phyloP scores from a whole-genome alignment of 2,113 vertebrate genomes.

The Tachycineta bicolor region DNA sequence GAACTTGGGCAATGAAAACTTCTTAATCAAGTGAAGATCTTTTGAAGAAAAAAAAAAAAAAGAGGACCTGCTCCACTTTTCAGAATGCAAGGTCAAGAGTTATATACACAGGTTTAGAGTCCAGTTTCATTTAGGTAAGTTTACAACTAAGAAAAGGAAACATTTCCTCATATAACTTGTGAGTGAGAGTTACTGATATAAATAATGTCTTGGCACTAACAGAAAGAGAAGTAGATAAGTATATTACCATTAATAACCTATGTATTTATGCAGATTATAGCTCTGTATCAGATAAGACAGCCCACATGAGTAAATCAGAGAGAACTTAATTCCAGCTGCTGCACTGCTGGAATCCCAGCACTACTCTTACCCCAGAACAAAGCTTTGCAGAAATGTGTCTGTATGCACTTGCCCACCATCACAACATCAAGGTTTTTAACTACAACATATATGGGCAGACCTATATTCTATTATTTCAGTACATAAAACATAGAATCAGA shows the following conservation, averaged over 20 bases:
- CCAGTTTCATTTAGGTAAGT: constrained; percentile 13
- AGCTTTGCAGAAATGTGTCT: not conserved
- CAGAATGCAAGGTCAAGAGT: constrained; percentile 49
- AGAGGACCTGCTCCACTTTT: not conserved
- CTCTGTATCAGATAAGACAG: not conserved
- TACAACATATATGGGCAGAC: not conserved
- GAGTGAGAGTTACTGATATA: constrained; percentile 19
- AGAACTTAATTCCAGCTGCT: not conserved
- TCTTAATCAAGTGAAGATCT: constrained; percentile 48
- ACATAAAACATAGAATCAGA: not conserved
- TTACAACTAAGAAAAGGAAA: constrained; percentile 42
- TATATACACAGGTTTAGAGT: constrained; percentile 8
- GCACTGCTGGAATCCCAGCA: not conserved
- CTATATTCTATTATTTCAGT: not conserved
- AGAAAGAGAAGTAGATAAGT: not conserved
- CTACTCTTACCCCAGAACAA: not conserved
- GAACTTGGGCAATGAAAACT: constrained; percentile 45
- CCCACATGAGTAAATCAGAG: not conserved
- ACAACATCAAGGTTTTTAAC: not conserved
- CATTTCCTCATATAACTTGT: not conserved
- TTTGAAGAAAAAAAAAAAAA: not conserved
- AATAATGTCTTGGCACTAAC: not conserved
- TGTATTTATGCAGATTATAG: not conserved
- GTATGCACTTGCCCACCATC: not conserved
- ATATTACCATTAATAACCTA: not conserved